Percentiles rank a stretch among this genome's conserved stretches.
phyloP scores from a whole-genome alignment of 2,113 vertebrate genomes.

The Spermophilus dauricus region DNA sequence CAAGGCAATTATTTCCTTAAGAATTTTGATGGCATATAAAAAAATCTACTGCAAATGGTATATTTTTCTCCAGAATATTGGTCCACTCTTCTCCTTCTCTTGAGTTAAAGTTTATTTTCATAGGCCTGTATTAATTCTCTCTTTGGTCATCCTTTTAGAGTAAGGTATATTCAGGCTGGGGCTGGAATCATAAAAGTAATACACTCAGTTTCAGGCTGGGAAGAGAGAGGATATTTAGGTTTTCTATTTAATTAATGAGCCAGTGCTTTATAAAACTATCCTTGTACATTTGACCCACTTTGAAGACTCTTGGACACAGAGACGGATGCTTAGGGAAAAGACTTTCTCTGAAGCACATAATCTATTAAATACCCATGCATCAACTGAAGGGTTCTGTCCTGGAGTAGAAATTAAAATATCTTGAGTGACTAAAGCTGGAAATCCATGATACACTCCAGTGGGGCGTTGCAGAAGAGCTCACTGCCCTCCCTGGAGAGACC shows the following conservation, averaged over 20 bases:
- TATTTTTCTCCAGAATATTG: neutral
- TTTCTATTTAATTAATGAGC: slow-evolving; percentile 32
- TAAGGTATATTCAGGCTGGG: neutral
- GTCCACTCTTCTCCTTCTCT: neutral
- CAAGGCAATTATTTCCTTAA: slow-evolving; percentile 9
- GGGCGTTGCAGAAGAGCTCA: neutral
- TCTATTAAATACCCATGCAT: slow-evolving; percentile 7
- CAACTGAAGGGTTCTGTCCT: slow-evolving; percentile 23
- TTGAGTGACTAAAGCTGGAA: neutral
- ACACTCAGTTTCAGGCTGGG: neutral
- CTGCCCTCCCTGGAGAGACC: neutral
- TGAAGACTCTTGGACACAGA: neutral
- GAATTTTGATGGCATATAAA: neutral
- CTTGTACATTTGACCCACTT: neutral
- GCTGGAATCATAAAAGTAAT: neutral
- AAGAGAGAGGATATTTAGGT: neutral
- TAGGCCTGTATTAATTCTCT: neutral
- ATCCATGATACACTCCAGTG: neutral
- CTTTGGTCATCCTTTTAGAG: neutral
- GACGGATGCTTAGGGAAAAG: neutral
- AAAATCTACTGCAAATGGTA: neutral
- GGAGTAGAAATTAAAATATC: slow-evolving; percentile 51
- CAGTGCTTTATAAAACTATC: neutral
- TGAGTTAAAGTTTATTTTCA: neutral
- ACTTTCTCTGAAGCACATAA: neutral